Percentiles rank a stretch among this genome's conserved stretches.
phyloP scores from a whole-genome alignment of 2,888 invertebrate genomes.

The Sclerodermus sp. region DNA sequence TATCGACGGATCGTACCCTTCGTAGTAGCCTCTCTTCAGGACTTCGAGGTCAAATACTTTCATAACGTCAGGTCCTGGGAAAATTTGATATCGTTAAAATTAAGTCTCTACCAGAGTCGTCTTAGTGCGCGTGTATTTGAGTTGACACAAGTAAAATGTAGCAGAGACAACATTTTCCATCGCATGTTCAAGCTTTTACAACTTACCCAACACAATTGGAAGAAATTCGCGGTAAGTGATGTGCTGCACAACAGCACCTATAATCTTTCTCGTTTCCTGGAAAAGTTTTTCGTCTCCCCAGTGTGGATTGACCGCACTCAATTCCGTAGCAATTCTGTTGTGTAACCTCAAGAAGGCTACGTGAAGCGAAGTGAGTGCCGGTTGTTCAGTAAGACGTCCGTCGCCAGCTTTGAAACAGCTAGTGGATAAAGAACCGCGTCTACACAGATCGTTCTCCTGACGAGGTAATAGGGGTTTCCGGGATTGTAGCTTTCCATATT shows the following conservation, averaged over 20 bases:
- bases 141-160: too few species aligned
- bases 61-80: conserved; percentile 71
- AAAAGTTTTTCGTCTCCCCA: conserved; percentile 89
- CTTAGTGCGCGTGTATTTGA: too few species aligned
- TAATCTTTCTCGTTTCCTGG: conserved; percentile 81
- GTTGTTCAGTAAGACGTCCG: conserved; percentile 77
- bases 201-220: conserved; percentile 73
- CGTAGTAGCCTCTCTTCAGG: conserved; percentile 69
- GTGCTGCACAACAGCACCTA: conserved; percentile 81
- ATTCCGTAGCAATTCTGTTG: conserved; percentile 72
- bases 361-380: conserved; percentile 75
- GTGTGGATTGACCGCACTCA: conserved; percentile 75
- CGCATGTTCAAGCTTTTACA: too few species aligned
- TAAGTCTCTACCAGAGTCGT: too few species aligned
- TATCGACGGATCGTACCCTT: conserved; percentile 68
- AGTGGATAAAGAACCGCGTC: conserved; percentile 70
- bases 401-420: conserved; percentile 82
- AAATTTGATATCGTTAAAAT: neutral
- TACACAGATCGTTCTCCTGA: conserved; percentile 69
- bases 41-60: conserved; percentile 75
- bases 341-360: conserved; percentile 77
- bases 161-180: too few species aligned
- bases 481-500: conserved; percentile 68
- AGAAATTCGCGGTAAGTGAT: conserved; percentile 83
- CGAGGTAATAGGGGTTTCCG: conserved; percentile 63